These are phyloP conservation scores for Catharus bicknelli DNA, from an alignment of 2,113 vertebrate species.

Conservation along the genomic window DNA sequence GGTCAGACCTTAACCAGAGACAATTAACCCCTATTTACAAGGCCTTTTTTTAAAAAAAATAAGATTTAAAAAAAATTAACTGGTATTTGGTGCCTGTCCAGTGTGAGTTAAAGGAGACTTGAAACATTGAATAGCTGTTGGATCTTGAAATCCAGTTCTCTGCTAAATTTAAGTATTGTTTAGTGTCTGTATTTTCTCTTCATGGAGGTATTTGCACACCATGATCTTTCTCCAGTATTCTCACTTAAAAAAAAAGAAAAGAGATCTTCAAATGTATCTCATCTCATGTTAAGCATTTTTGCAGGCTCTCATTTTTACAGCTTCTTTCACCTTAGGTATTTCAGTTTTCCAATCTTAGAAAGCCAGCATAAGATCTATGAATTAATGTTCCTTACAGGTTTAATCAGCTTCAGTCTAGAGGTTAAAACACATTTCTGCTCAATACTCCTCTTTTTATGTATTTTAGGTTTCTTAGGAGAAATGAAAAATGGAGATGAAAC, in stretches of 20 bases:
- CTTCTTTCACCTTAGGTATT: not conserved
- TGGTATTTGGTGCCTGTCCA: not conserved
- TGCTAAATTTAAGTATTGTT: not conserved
- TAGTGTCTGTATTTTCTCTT: not conserved
- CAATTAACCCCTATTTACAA: not conserved
- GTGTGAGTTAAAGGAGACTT: not conserved
- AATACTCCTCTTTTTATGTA: not conserved
- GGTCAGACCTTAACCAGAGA: not conserved
- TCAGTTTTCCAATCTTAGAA: not conserved
- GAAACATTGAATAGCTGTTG: not conserved
- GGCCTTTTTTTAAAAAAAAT: accelerated
- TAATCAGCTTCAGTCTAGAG: not conserved
- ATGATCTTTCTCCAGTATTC: not conserved
- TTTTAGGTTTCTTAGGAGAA: not conserved
- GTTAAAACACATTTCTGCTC: not conserved
- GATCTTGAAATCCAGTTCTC: not conserved
- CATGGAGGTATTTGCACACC: not conserved
- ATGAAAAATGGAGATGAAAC: not conserved
- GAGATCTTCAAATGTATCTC: not conserved
- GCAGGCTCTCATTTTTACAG: not conserved
- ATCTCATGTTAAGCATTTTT: not conserved
- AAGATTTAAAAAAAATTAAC: not conserved
- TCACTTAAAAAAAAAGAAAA: not conserved
- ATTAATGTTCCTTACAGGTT: not conserved
- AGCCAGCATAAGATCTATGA: not conserved